Evolutionary conservation across 2,888 invertebrate genomes (phyloP), one percentile per base, ranked within the genome.

Genomic region (Blastobasis lacticolella): DNA sequence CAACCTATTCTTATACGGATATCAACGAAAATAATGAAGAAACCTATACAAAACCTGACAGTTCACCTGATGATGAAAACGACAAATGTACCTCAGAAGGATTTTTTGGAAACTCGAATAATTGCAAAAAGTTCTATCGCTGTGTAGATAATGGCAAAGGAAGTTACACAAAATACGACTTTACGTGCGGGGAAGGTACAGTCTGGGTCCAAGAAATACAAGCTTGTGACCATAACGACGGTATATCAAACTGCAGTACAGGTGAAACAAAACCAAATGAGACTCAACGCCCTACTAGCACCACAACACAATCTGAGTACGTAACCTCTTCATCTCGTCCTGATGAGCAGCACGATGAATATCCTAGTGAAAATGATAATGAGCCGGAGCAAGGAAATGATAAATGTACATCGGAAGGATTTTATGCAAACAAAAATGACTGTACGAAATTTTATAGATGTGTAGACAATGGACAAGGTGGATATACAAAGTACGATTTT

Each of bases 121-220:
- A 94, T 66, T 95, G 95, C 67, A 91, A 88, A 55, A 93, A 92
- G 71, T 95, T 95, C 80, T 94, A 93, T 71, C 90, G 94, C 58
- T 95, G 95, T 75, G 93, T 94, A 23, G 83, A 88, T 53, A 89
- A 90, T 67, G 91, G 90, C 0, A 79, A 88, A 38, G 90, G 90
- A 55, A 85, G 86, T 4, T 93, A 85, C 62, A 90, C 80, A 48
- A 91, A 90, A 75, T 92, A 93, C 69, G 92, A 94, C 56, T 95
- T 94, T 71, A 82, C 81, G 8, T 95, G 95, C 73, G 92, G 92
- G 4, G 90, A 92, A 50, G 94, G 94, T 48, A 95, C 95, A 5
- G 92, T 93, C 38, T 95, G 94, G 94, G 94, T 94, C 78, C 89
- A 91, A 53, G 81, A 88, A 50, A 78, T 91, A 50, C 88, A 90